Evolutionary conservation across 2,797 vertebrate genomes (phyloP).

Genomic region (Pogonophryne albipinna): DNA sequence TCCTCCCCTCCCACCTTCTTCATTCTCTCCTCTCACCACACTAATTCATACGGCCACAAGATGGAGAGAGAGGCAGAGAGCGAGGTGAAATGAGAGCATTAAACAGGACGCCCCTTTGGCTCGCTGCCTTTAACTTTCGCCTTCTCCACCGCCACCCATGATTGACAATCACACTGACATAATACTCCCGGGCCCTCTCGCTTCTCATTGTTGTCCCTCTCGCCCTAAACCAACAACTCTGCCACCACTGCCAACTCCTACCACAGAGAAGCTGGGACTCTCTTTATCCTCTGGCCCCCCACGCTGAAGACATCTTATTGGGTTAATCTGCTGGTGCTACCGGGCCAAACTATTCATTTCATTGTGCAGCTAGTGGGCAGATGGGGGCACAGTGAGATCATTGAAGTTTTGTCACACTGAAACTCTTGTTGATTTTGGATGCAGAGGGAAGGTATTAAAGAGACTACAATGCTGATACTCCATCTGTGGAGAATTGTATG

Average conservation of each 20-base stretch:
- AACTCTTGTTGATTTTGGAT: slow-evolving; percentile 17
- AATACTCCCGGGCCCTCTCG: slow-evolving; percentile 89
- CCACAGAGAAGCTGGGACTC: slow-evolving; percentile 3
- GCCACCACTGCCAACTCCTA: slow-evolving; percentile 31
- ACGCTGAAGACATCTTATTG: slow-evolving; percentile 88
- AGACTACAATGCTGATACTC: slow-evolving; percentile 26
- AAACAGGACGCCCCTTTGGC: slow-evolving; percentile 52
- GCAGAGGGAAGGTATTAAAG: slow-evolving; percentile 10
- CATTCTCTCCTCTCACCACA: slow-evolving; percentile 86
- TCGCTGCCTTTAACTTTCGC: slow-evolving; percentile 70
- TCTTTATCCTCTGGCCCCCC: slow-evolving; percentile 58
- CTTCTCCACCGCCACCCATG: slow-evolving; percentile 75
- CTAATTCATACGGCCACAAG: slow-evolving; percentile 94
- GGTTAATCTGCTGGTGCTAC: slow-evolving; percentile 90
- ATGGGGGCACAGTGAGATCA: slow-evolving; percentile 85
- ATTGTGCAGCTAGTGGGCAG: slow-evolving; percentile 77
- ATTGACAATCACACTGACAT: slow-evolving; percentile 95
- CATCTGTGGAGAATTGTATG: slow-evolving; percentile 19
- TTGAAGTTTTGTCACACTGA: slow-evolving; percentile 30
- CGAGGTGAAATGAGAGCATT: slow-evolving; percentile 80
- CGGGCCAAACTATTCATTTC: slow-evolving; percentile 88
- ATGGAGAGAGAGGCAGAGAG: slow-evolving; percentile 84
- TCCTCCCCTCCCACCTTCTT: slow-evolving; percentile 81
- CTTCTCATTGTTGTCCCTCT: slow-evolving; percentile 88
- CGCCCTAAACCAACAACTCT: slow-evolving; percentile 38